Conservation (phyloP, 2,113 vertebrate species). For the Thryonomys swinderianus region DNA sequence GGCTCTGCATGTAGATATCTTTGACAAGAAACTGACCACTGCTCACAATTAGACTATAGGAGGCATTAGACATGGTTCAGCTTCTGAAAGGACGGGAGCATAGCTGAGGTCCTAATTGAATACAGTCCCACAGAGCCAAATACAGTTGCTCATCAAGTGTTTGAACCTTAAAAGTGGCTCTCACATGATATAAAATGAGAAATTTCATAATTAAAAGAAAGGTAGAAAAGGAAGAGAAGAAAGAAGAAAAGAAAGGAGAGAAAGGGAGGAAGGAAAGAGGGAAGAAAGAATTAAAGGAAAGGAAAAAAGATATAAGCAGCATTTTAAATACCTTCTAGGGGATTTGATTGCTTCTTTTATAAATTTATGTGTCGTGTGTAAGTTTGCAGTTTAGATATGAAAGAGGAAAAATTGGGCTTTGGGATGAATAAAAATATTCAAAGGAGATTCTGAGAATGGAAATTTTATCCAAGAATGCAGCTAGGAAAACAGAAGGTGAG, state of each 20-base stretch:
- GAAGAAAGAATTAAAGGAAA: too few species aligned
- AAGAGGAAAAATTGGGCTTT: background rate
- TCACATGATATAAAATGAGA: background rate
- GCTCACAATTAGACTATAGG: background rate
- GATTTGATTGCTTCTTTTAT: conserved; percentile 1
- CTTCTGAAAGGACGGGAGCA: background rate
- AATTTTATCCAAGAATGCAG: background rate
- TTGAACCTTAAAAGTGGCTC: background rate
- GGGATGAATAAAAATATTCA: background rate
- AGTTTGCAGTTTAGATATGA: conserved; percentile 21
- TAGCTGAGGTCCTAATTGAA: background rate
- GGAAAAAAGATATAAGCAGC: background rate
- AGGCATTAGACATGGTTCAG: background rate
- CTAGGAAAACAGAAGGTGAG: conserved; percentile 4
- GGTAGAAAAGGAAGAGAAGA: accelerated
- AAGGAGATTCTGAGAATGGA: background rate
- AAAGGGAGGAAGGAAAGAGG: accelerated
- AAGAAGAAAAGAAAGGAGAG: accelerated
- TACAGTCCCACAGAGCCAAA: conserved; percentile 1
- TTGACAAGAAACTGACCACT: background rate
- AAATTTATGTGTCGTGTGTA: conserved; percentile 23
- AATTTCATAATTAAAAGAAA: background rate
- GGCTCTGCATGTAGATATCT: background rate
- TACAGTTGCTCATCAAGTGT: background rate
- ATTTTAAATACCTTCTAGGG: conserved; percentile 16